Evolutionary conservation across 2,888 invertebrate species (phyloP).

Genomic region (Hoplodrina blanda): DNA sequence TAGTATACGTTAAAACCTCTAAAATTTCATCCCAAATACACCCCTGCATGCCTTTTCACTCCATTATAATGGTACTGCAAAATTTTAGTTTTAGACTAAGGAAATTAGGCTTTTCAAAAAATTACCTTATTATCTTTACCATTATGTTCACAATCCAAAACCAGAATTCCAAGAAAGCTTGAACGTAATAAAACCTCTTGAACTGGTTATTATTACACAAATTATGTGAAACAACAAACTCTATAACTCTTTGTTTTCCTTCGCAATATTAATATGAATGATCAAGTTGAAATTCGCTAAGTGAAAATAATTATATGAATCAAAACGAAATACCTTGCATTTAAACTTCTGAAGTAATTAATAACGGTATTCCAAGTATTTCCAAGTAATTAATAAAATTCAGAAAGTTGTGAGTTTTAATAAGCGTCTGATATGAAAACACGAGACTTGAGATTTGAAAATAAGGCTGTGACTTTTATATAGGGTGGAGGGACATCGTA

Average conservation of each 20-base stretch:
- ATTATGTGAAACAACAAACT: constrained; percentile 28
- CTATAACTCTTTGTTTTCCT: constrained; percentile 48
- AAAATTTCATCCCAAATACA: too few relatives aligned
- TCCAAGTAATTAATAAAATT: constrained; percentile 74
- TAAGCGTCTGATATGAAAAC: constrained; percentile 80
- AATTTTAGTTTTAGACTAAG: neutral
- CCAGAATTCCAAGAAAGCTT: neutral
- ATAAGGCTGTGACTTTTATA: constrained; percentile 18
- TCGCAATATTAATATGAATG: constrained; percentile 51
- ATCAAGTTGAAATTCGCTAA: constrained; percentile 32
- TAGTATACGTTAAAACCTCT: too few relatives aligned
- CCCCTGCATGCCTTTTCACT: too few relatives aligned
- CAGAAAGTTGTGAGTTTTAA: constrained; percentile 78
- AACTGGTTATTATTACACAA: constrained; percentile 39
- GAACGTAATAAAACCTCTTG: constrained; percentile 22
- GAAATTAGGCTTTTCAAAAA: neutral
- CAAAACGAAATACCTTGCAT: constrained; percentile 55
- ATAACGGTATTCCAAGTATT: constrained; percentile 63
- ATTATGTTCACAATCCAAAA: constrained; percentile 5
- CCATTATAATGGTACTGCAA: too few relatives aligned
- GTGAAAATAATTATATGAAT: constrained; percentile 51
- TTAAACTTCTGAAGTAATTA: constrained; percentile 57
- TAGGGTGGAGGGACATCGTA: too few relatives aligned
- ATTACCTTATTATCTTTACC: neutral
- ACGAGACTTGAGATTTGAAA: constrained; percentile 64